Percentiles rank a stretch among this genome's conserved stretches.
Conservation (phyloP, 2,797 vertebrate species). For the Argentina silus region DNA sequence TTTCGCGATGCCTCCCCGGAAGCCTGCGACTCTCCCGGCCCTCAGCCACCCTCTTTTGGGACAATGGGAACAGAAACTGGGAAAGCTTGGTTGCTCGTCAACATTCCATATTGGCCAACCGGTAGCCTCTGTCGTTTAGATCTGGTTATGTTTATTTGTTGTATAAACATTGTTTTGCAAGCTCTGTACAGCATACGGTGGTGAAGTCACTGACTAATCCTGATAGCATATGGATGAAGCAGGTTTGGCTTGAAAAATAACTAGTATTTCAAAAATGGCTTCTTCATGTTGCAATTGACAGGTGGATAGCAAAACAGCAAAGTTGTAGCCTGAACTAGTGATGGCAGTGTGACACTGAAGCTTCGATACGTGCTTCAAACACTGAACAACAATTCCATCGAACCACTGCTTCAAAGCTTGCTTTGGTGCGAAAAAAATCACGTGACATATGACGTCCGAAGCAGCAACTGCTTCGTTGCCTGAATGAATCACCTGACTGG, state of each 20-base stretch:
- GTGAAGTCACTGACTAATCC: background rate
- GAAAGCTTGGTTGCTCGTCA: constrained; percentile 33
- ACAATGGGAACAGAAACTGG: constrained; percentile 20
- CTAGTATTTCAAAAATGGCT: too few relatives aligned
- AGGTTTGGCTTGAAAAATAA: too few relatives aligned
- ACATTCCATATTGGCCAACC: constrained; percentile 12
- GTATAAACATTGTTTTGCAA: background rate
- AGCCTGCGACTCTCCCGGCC: constrained; percentile 76
- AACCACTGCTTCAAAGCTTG: too few relatives aligned
- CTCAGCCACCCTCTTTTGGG: constrained; percentile 47
- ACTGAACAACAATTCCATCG: too few relatives aligned
- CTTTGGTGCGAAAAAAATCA: too few relatives aligned
- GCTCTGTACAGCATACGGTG: too few relatives aligned
- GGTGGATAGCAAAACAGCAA: background rate
- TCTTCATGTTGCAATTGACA: background rate
- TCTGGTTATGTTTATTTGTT: too few relatives aligned
- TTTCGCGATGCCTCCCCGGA: constrained; percentile 80
- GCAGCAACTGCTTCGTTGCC: too few relatives aligned
- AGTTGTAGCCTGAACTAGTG: background rate
- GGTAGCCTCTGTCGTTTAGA: background rate
- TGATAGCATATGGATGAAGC: background rate
- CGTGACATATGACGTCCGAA: too few relatives aligned
- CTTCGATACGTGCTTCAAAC: too few relatives aligned
- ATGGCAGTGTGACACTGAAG: too few relatives aligned
- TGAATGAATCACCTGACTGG: too few relatives aligned